Evolutionary conservation across 64 coral and sea anemone species (phyloP).

Genomic region (Acropora yongei): DNA sequence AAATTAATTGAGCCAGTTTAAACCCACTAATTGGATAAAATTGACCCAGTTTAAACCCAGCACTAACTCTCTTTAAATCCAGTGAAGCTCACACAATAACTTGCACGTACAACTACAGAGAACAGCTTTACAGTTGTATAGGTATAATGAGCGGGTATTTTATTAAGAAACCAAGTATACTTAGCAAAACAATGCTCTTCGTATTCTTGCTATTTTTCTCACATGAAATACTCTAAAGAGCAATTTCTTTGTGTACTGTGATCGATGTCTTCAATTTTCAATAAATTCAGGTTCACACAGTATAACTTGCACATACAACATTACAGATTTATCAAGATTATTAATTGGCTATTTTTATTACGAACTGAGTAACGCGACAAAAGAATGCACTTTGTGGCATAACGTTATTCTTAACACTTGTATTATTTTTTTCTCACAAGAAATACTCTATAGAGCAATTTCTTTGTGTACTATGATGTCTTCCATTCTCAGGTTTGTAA

Average conservation of each 20-base stretch:
- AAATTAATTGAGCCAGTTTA: background rate
- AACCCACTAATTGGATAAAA: too few relatives aligned
- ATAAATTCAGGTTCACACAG: slow-evolving; percentile 20
- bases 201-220: background rate
- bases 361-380: too few relatives aligned
- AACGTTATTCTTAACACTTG: background rate
- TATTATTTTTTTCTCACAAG: background rate
- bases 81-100: slow-evolving; percentile 26
- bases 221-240: slow-evolving; percentile 18
- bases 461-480: slow-evolving; percentile 25
- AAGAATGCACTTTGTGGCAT: background rate
- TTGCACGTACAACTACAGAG: background rate
- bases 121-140: background rate
- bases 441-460: slow-evolving; percentile 22
- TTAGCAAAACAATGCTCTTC: too few relatives aligned
- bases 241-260: background rate
- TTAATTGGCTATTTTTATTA: background rate
- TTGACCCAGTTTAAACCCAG: background rate
- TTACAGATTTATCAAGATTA: background rate
- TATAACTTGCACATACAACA: slow-evolving; percentile 21
- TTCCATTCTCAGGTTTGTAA: slow-evolving; percentile 10
- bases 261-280: background rate
- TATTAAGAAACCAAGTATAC: background rate
- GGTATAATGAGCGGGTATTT: slow-evolving; percentile 21
- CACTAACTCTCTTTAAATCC: background rate